Evolutionary conservation across 2,113 vertebrate species (phyloP).

Genomic region (Engystomops pustulosus): DNA sequence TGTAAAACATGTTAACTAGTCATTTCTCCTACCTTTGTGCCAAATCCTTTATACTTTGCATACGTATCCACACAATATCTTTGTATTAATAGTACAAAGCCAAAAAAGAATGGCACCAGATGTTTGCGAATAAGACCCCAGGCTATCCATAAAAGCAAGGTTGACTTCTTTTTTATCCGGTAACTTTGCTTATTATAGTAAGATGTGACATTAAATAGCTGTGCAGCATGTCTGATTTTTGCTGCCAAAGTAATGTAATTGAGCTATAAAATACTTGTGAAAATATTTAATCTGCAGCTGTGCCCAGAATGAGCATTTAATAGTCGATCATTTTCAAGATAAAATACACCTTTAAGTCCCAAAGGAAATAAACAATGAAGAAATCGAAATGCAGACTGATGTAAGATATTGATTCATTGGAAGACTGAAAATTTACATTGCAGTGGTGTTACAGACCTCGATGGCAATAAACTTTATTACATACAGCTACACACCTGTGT

Average conservation of each 20-base stretch:
- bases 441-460: background rate
- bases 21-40: background rate
- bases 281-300: conserved; percentile 56
- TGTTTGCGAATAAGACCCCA: conserved; percentile 48
- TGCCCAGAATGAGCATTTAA: conserved; percentile 53
- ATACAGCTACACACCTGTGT: background rate
- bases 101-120: conserved; percentile 44
- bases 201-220: conserved; percentile 50
- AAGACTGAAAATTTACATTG: conserved; percentile 30
- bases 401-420: conserved; percentile 42
- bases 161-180: conserved; percentile 29
- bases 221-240: conserved; percentile 32
- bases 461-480: conserved; percentile 38
- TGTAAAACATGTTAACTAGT: background rate
- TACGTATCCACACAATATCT: conserved; percentile 29
- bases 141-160: conserved; percentile 31
- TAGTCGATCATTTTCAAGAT: conserved; percentile 42
- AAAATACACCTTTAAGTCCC: conserved; percentile 37
- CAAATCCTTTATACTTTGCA: conserved; percentile 6
- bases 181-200: conserved; percentile 41
- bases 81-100: conserved; percentile 28
- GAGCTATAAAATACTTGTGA: conserved; percentile 59
- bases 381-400: conserved; percentile 39
- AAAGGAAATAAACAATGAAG: conserved; percentile 35
- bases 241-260: conserved; percentile 55